Conservation (phyloP, 2,888 invertebrate genomes). For the Palloptera scutellata region DNA sequence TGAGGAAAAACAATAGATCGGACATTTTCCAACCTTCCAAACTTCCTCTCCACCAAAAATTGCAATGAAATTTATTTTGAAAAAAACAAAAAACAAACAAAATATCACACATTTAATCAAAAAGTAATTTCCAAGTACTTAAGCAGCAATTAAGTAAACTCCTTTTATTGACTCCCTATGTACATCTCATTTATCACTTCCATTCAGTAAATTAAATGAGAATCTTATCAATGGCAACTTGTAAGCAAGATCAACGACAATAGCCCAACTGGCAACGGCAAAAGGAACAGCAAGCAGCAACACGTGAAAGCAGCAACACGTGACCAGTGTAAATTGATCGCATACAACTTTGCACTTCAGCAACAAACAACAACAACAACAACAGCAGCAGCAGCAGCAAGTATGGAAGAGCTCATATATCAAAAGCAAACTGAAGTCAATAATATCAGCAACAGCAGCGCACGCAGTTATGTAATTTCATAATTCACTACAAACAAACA, state of each 20-base stretch:
- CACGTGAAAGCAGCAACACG: slow-evolving; percentile 29
- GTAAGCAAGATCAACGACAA: slow-evolving; percentile 1
- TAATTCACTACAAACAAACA: slow-evolving; percentile 32
- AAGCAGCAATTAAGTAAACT: too few species aligned
- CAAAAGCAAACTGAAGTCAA: slow-evolving; percentile 21
- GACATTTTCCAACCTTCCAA: too few species aligned
- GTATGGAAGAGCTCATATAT: slow-evolving; percentile 30
- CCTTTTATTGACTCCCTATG: too few species aligned
- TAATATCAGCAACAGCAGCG: neutral
- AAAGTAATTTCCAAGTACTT: too few species aligned
- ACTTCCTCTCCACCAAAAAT: too few species aligned
- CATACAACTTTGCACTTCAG: neutral
- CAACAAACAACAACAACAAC: slow-evolving; percentile 10
- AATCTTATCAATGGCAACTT: too few species aligned
- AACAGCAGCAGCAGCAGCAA: slow-evolving; percentile 20
- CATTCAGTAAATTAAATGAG: too few species aligned
- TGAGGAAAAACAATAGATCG: too few species aligned
- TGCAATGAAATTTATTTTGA: too few species aligned
- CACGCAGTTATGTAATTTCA: slow-evolving; percentile 37
- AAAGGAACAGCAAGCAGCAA: slow-evolving; percentile 5
- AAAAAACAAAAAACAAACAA: too few species aligned
- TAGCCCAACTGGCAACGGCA: neutral
- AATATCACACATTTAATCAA: too few species aligned
- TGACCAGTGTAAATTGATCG: slow-evolving; percentile 38
- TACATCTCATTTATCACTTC: too few species aligned